Conservation (phyloP, 2,113 vertebrate species). For the Lasiurus borealis region DNA sequence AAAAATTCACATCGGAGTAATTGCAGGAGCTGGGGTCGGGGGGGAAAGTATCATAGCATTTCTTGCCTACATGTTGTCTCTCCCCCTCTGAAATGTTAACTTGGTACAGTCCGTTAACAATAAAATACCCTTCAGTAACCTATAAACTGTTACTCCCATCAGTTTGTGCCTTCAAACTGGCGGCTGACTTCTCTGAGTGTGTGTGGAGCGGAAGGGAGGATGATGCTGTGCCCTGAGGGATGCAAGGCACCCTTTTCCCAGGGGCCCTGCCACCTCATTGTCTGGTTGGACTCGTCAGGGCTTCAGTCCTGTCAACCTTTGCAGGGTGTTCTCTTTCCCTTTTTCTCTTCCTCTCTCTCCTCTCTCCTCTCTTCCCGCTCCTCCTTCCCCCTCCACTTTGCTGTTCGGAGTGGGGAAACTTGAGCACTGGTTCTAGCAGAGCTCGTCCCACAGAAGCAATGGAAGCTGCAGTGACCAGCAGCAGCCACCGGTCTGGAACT, state of each 20-base stretch:
- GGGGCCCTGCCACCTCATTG: slow-evolving; percentile 84
- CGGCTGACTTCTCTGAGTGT: slow-evolving; percentile 86
- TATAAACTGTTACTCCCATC: slow-evolving; percentile 94
- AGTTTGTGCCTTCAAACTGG: slow-evolving; percentile 91
- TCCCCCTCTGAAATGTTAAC: slow-evolving; percentile 87
- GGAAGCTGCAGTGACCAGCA: too few relatives aligned
- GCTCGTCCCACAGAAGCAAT: slow-evolving; percentile 66
- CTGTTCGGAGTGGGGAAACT: slow-evolving; percentile 80
- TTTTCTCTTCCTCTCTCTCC: slow-evolving; percentile 19
- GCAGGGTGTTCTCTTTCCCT: slow-evolving; percentile 71
- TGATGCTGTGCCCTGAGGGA: slow-evolving; percentile 74
- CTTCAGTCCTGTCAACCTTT: slow-evolving; percentile 86
- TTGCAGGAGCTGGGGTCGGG: slow-evolving; percentile 90
- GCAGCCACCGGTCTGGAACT: slow-evolving; percentile 84
- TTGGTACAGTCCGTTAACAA: slow-evolving; percentile 98
- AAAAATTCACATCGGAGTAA: slow-evolving; percentile 98
- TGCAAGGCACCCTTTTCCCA: slow-evolving; percentile 75
- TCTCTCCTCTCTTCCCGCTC: too few relatives aligned
- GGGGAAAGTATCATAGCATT: slow-evolving; percentile 86
- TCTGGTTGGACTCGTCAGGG: slow-evolving; percentile 87
- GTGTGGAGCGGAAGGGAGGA: slow-evolving; percentile 75
- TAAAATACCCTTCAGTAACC: slow-evolving; percentile 98
- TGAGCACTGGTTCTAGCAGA: slow-evolving; percentile 69
- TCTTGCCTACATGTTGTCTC: slow-evolving; percentile 84
- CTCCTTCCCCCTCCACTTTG: neutral